Base-by-base conservation (phyloP, 53 echinoderm and acorn worm genomes). In the Antedon mediterranea region DNA sequence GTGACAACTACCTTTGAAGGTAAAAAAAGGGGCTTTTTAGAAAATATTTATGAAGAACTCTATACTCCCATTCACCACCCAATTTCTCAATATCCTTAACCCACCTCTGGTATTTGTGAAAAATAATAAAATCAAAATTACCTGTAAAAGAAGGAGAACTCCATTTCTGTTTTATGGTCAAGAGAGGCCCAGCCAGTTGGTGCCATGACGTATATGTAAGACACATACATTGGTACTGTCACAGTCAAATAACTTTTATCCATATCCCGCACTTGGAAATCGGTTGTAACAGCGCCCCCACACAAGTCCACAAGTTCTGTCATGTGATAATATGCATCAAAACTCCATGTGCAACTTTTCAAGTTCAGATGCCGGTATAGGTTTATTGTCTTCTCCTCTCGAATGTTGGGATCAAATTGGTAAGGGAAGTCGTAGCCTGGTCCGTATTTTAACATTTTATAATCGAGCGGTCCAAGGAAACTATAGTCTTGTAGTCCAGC, bases 101-200 rank as follows among this genome's bases (percentile, higher is more conserved):
- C n/a, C n/a, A n/a, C n/a, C n/a, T n/a, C n/a, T n/a, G n/a, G n/a
- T n/a, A n/a, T n/a, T 29, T 75, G 31, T 31, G 20, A 43, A 28
- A 43, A 43, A 43, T 20, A 44, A 42, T 29, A 43, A 28, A 0
- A 78, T 57, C 9, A n/a, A 3, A 73, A 87, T 85, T 74, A 98
- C 98, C 88, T 90, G 81, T 98, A 98, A 75, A 98, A 98, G 82
- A 98, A 98, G 34, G 98, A 98, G 79, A 98, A 98, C 75, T 98
- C 98, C 98, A 98, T 98, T 42, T 93, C 92, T 9, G 98, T 98
- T 74, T 93, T 82, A 74, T 98, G 98, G 71, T 98, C 98, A 73
- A 98, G 72, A 0, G 98, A 86, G 0, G 90, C 98, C 98, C 98
- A 98, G 3, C 98, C 98, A 0, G 98, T 98, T 15, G 98, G 98